These are phyloP conservation scores for Vombatus ursinus DNA, from an alignment of 2,113 vertebrate genomes.

Conservation along the genomic window DNA sequence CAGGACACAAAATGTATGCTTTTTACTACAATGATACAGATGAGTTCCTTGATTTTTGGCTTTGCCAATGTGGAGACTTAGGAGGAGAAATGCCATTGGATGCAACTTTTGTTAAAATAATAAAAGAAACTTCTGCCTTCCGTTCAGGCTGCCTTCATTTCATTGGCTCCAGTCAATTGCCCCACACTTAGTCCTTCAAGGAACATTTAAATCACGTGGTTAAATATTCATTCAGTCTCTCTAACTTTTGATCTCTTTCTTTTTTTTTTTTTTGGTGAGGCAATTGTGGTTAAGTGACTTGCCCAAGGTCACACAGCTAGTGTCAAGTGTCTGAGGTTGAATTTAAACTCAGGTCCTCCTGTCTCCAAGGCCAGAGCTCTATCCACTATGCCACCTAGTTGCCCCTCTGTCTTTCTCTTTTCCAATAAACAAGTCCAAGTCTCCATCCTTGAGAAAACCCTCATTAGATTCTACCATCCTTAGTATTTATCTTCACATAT, in stretches of 20 bases:
- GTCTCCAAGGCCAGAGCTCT: no score
- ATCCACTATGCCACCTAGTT: no score
- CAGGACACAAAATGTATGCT: background rate
- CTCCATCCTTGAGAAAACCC: background rate
- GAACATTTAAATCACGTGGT: background rate
- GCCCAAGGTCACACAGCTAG: no score
- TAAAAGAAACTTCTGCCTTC: conserved; percentile 24
- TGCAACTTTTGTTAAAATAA: conserved; percentile 2
- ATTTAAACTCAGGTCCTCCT: no score
- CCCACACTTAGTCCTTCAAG: background rate
- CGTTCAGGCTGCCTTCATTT: background rate
- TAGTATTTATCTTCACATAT: background rate
- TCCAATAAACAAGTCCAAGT: background rate
- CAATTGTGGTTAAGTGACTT: no score
- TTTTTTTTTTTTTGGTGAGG: no score
- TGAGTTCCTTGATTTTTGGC: background rate
- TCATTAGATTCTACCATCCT: background rate
- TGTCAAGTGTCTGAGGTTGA: no score
- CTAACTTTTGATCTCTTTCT: background rate
- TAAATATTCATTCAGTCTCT: background rate
- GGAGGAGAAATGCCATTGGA: conserved; percentile 23
- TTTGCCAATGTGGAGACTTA: background rate
- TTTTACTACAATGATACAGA: background rate
- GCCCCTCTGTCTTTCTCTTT: background rate
- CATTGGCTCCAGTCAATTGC: background rate